Base-by-base conservation (phyloP, 2,113 vertebrate genomes). In the Chinchilla lanigera region DNA sequence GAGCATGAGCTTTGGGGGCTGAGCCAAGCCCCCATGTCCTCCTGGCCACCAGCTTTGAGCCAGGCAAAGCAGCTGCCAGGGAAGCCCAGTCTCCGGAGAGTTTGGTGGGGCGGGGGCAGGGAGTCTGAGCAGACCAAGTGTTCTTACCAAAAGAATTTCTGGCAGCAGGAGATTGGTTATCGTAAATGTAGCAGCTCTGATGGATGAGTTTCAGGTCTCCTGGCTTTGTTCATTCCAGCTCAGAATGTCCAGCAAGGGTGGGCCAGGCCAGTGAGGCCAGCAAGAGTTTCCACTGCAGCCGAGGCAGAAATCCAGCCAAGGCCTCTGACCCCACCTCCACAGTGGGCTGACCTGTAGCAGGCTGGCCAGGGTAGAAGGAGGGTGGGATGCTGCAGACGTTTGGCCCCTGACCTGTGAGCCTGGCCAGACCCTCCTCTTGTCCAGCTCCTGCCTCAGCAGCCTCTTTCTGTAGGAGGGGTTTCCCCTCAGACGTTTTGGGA, bases 41-140 rank as follows among this genome's bases (percentile, higher is more conserved):
- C 61, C 30, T 47, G 78, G 65, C 82, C 11, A 1, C 41, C 33
- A 47, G 90, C 61, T 33, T 54, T 1, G 9, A 61, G 33, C 92
- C 92, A 81, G 33, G 77, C 89, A 75, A 67, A 30, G 24, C 80
- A 63, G n/a, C 33, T 63, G 38, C 38, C 3, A 22, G 63, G 54
- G 81, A 6, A 60, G 30, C 58, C 35, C 24, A 38, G 63, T 60
- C 26, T 77, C 20, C 2, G n/a, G 78, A 87, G 96, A 90, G 63
- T 94, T 95, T 71, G 69, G 93, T 86, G 95, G 0, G 1, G 28
- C 41, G 38, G 58, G 77, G 80, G 77, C 81, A 24, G 92, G 98
- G 98, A 95, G 99, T 98, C 99, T 99, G 99, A 99, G 47, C 47
- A 50, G 99, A 99, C 99, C 99, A 99, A 99, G 99, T 99, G 99